phyloP scores from a whole-genome alignment of 2,797 vertebrate genomes.

The Poeciliopsis infans region DNA sequence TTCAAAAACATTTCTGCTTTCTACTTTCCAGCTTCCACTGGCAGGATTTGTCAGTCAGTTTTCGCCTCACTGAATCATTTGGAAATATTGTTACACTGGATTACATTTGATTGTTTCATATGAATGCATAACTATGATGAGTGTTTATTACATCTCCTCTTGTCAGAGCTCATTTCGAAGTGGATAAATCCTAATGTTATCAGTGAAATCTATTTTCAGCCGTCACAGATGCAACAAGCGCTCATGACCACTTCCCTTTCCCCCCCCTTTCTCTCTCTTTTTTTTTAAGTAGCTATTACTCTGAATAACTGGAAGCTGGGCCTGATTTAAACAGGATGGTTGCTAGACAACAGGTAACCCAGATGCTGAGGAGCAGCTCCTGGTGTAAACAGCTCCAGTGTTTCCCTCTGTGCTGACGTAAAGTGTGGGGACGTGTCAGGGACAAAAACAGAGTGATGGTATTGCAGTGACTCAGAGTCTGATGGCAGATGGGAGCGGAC shows the following conservation, averaged over 20 bases:
- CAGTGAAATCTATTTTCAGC: slow-evolving; percentile 17
- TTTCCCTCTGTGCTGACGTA: slow-evolving; percentile 30
- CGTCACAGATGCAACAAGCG: slow-evolving; percentile 16
- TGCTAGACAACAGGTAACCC: slow-evolving; percentile 70
- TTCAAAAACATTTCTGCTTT: background rate
- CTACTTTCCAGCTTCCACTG: background rate
- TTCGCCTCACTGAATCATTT: background rate
- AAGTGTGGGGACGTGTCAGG: slow-evolving; percentile 16
- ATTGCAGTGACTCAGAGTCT: slow-evolving; percentile 10
- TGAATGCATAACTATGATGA: slow-evolving; percentile 12
- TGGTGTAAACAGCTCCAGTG: slow-evolving; percentile 8
- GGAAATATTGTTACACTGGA: background rate
- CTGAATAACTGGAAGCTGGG: slow-evolving; percentile 37
- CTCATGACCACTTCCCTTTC: slow-evolving; percentile 26
- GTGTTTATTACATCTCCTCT: slow-evolving; percentile 16
- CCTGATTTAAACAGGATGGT: slow-evolving; percentile 65
- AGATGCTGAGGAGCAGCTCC: slow-evolving; percentile 51
- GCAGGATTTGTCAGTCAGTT: background rate
- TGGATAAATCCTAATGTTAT: slow-evolving; percentile 25
- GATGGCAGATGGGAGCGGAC: background rate
- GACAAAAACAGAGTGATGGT: slow-evolving; percentile 1
- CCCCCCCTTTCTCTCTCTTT: background rate
- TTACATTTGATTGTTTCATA: slow-evolving; percentile 18
- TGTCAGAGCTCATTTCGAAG: slow-evolving; percentile 22
- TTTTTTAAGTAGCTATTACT: slow-evolving; percentile 22